Evolutionary conservation across 2,888 invertebrate species (phyloP), one percentile per base, ranked within the genome.

Genomic region (Drosophila anomalata): DNA sequence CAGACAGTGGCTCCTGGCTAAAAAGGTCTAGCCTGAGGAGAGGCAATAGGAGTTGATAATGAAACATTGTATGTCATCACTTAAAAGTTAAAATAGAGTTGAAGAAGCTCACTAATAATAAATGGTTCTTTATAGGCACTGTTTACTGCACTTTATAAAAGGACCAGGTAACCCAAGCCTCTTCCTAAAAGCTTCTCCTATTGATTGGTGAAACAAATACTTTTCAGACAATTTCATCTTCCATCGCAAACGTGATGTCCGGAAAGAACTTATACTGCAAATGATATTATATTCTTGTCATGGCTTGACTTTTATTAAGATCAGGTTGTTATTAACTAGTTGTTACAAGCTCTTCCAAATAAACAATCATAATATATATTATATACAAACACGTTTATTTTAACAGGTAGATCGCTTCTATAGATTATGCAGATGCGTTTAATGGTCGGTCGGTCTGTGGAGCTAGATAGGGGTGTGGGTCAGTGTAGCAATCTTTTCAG

Each of bases 341-440:
- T 58, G 26, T 48, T 31, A 48, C 39, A 48, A 36, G 48, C 61
- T 48, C 41, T 62, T 62, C 48, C 59, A 33, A 50, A 50, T 50
- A 62, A 62, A 26, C 59, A 17, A 62, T 62, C 48, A 31, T 9
- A 24, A 4, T 12, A 48, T 12, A 48, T 62, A 24, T 7, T 33
- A 48, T 62, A 59, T 1, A 11, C 48, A 22, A 17, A 39, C 26
- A 41, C 44, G 22, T 20, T 20, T 41, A 7, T 42, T 22, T 22
- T 9, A 5, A 5, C 22, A 41, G 41, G 14, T 41, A 52, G 39
- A 36, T 24, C n/a, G 39, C 22, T 22, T 44, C 2, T 39, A 56
- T 17, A 60, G 29, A 31, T 52, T 48, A 61, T 61, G 31, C 41
- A 41, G 41, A 59, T 59, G 36, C 36, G 48, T 24, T 33, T 41